Conservation (phyloP, 92 coral and sea anemone species). For the Pocillopora meandrina region DNA sequence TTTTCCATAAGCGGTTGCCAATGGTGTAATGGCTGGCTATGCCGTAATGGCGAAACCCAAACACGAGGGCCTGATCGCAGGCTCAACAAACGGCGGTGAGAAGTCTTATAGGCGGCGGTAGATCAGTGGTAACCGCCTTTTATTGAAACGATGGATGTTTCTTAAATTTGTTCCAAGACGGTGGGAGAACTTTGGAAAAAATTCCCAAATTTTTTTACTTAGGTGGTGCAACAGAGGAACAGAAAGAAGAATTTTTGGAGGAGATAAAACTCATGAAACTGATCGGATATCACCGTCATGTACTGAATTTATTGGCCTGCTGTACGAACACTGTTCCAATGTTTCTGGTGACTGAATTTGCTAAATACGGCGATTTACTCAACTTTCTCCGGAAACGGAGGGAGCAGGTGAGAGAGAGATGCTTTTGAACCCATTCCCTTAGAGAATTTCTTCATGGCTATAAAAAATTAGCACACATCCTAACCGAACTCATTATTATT, state of each 20-base stretch:
- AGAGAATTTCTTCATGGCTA: no score
- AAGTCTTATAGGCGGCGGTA: no score
- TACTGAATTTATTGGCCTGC: conserved; percentile 19
- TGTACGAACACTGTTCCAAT: conserved; percentile 13
- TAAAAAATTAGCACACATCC: no score
- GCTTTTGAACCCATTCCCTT: not conserved
- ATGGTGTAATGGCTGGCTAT: no score
- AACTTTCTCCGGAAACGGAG: conserved; percentile 12
- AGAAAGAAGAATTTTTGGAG: conserved; percentile 3
- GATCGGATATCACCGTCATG: conserved; percentile 9
- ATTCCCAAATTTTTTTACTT: not conserved
- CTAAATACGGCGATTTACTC: conserved; percentile 10
- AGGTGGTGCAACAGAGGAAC: conserved; percentile 22
- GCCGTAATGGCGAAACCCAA: no score
- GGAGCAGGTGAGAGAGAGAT: conserved; percentile 3
- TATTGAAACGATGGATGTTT: no score
- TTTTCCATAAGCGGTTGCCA: no score
- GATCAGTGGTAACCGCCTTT: no score
- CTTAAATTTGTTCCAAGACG: no score
- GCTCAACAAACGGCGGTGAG: no score
- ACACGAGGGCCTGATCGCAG: no score
- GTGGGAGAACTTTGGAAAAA: not conserved
- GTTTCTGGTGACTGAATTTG: conserved; percentile 15
- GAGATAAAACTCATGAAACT: conserved; percentile 20
- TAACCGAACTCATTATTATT: no score